Conservation (phyloP, 2,888 invertebrate species). For the Isotomurus palustris region DNA sequence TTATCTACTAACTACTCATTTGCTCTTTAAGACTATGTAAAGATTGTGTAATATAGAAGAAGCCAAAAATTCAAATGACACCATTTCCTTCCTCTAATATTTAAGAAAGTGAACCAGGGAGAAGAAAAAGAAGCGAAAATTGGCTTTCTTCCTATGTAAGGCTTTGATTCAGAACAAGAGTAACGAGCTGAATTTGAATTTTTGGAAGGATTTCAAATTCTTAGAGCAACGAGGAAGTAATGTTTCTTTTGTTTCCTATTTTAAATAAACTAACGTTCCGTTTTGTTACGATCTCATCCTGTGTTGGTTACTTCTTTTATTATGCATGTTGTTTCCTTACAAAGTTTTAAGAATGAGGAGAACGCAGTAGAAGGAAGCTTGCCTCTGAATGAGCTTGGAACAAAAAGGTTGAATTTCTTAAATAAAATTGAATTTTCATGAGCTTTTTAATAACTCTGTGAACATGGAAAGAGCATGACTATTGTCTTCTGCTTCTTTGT, state of each 20-base stretch:
- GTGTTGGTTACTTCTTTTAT: not conserved
- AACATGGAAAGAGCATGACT: not conserved
- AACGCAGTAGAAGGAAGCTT: not conserved
- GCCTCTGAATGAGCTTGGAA: not conserved
- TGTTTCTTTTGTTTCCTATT: conserved; percentile 2
- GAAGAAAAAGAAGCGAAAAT: not conserved
- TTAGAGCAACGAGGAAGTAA: not conserved
- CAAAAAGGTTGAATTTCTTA: conserved; percentile 13
- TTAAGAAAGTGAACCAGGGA: no score
- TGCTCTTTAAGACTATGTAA: no score
- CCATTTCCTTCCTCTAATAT: no score
- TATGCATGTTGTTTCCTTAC: conserved; percentile 2
- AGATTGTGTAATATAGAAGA: not conserved
- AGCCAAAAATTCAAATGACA: conserved; percentile 12
- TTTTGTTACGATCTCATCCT: conserved; percentile 11
- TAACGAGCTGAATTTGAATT: conserved; percentile 8
- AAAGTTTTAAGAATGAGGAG: not conserved
- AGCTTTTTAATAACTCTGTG: conserved; percentile 13
- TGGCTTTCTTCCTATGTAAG: not conserved
- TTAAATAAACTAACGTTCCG: conserved; percentile 5
- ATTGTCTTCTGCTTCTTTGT: no score
- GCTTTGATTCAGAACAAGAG: not conserved
- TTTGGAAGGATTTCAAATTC: conserved; percentile 15
- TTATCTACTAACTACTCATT: no score
- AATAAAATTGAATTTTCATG: conserved; percentile 17